Conservation (phyloP, 2,888 invertebrate genomes). For the Loripinus fragilis region DNA sequence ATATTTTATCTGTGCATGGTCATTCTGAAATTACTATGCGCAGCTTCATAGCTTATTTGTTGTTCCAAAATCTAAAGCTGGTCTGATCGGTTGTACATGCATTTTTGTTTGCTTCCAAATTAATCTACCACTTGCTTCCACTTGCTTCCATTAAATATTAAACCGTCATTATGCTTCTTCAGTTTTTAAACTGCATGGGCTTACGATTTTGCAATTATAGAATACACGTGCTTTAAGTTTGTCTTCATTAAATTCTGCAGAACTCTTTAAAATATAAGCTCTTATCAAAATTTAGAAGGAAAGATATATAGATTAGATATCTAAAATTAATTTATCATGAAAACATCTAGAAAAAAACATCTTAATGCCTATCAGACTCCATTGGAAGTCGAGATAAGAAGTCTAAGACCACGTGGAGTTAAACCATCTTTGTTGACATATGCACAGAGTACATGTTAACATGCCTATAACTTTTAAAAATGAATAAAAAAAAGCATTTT, state of each 20-base stretch:
- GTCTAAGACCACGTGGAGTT: conserved; percentile 2
- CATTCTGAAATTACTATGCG: no score
- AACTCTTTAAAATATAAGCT: not conserved
- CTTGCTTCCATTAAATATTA: no score
- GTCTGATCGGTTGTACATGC: no score
- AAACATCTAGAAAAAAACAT: not conserved
- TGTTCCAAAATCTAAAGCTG: no score
- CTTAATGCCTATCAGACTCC: conserved; percentile 12
- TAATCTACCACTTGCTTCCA: no score
- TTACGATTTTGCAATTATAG: not conserved
- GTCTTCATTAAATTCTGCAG: not conserved
- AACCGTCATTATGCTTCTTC: no score
- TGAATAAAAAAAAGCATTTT: not conserved
- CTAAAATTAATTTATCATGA: conserved; percentile 15
- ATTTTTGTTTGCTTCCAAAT: no score
- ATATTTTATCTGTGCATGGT: no score
- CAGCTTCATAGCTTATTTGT: no score
- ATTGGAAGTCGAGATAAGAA: conserved; percentile 6
- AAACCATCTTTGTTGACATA: not conserved
- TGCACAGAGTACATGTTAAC: not conserved
- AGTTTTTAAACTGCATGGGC: not conserved
- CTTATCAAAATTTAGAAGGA: conserved; percentile 13
- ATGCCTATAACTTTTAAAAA: not conserved
- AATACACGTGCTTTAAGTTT: conserved; percentile 16
- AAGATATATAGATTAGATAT: conserved; percentile 17